Evolutionary conservation across 2,797 vertebrate genomes (phyloP), one percentile per base, ranked within the genome.

Genomic region (Tragelaphus oryx): DNA sequence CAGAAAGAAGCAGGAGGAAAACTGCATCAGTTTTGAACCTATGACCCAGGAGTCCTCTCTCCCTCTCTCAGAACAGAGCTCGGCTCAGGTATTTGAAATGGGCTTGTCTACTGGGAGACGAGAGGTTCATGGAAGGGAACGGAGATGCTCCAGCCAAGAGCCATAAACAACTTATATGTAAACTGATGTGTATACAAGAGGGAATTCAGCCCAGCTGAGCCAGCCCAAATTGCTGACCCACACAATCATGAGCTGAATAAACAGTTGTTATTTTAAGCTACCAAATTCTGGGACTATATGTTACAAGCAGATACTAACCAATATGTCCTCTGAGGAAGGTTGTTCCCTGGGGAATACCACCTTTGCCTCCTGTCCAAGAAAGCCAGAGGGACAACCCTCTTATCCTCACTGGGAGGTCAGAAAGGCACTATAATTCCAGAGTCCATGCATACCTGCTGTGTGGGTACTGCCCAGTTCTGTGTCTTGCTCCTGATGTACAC

Each of bases 381-480:
- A 94, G 52, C 74, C 37, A 62, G 26, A 78, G 37, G 9, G 62
- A 12, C 16, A 86, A 44, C 80, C 91, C 68, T 41, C 55, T 83
- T 12, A 71, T 24, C 16, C 65, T 65, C 87, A 75, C 55, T 46
- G 85, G 55, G 41, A 91, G 87, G 33, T 37, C 74, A 30, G 28
- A 89, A 24, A 85, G 54, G 57, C 20, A 44, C 82, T 83, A 0
- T 3, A 9, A 75, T 16, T 55, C 24, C 65, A 75, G n/a, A 16
- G 11, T 54, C 22, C 30, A 44, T 6, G 24, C 93, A 14, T 83
- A 97, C 97, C 96, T 95, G 89, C 57, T 59, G 13, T 8, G 14
- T 54, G 54, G 5, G 62, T 17, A 8, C n/a, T 37, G 50, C 37
- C 65, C 30, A 11, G 57, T 54, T 90, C 91, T 89, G 75, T 28